A percentile compares a stretch with the other conserved stretches of the same genome.
phyloP scores from a whole-genome alignment of 2,797 vertebrate genomes.

The Phoebastria nigripes region DNA sequence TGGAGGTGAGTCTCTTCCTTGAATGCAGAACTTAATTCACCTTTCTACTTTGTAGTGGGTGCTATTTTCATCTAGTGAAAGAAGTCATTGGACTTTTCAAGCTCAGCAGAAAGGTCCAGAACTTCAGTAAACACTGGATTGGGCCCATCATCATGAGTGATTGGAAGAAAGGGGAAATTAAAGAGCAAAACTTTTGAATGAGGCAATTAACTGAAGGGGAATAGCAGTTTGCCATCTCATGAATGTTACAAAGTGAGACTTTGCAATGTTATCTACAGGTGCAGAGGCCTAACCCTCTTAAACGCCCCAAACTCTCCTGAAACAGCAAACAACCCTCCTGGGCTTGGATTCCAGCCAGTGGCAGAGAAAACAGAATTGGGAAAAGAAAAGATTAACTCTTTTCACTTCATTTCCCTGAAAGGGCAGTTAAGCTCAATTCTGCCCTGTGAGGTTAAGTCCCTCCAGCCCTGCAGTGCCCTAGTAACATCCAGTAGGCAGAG shows the following conservation, averaged over 20 bases:
- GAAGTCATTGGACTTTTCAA: neutral
- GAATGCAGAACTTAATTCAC: neutral
- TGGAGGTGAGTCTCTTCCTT: neutral
- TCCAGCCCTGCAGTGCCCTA: neutral
- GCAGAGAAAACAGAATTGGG: neutral
- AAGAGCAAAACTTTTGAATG: neutral
- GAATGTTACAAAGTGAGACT: neutral
- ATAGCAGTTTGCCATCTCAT: neutral
- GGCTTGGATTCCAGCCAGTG: neutral
- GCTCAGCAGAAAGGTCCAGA: neutral
- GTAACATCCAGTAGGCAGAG: neutral
- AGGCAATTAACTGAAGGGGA: neutral
- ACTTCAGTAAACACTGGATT: neutral
- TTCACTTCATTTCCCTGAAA: neutral
- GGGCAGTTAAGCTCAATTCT: neutral
- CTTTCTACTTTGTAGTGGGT: neutral
- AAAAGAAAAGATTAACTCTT: neutral
- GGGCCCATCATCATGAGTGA: neutral
- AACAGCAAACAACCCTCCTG: neutral
- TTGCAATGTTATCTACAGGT: constrained; percentile 2
- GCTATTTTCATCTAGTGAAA: neutral
- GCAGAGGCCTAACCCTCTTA: neutral
- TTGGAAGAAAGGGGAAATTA: neutral
- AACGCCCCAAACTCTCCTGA: neutral
- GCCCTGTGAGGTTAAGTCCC: neutral